Percentiles rank a stretch among this genome's conserved stretches.
These are phyloP conservation scores for Synergus japonicus DNA, from an alignment of 2,888 invertebrate species.

Conservation along the genomic window DNA sequence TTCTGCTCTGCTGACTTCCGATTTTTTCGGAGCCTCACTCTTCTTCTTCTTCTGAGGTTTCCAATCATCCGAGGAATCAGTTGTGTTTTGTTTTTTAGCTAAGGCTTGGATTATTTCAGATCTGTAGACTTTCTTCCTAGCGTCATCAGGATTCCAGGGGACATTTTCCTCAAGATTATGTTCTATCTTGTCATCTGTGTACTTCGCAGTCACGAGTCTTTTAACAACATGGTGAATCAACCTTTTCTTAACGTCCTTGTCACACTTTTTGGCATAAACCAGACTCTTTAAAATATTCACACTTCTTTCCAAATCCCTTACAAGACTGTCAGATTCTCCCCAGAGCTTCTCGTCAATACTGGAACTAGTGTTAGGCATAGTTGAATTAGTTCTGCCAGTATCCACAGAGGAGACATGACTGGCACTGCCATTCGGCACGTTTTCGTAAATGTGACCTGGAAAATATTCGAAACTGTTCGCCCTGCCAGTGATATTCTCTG, in stretches of 20 bases:
- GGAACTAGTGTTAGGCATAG: conserved; percentile 74
- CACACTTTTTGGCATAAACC: conserved; percentile 81
- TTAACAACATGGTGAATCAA: conserved; percentile 83
- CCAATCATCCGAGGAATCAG: conserved; percentile 73
- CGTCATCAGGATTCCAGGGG: conserved; percentile 76
- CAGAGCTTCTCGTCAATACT: conserved; percentile 74
- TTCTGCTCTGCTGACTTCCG: conserved; percentile 41
- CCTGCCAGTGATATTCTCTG: conserved; percentile 78
- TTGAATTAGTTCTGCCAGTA: conserved; percentile 72
- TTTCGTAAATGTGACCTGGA: conserved; percentile 80
- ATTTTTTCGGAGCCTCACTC: conserved; percentile 53
- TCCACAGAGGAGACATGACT: conserved; percentile 70
- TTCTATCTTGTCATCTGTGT: conserved; percentile 79
- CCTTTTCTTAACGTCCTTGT: conserved; percentile 81
- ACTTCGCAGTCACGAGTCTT: conserved; percentile 81
- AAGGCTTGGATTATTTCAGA: conserved; percentile 71
- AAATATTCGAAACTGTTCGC: conserved; percentile 85
- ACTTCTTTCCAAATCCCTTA: conserved; percentile 82
- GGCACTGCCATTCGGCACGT: conserved; percentile 72
- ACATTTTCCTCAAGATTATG: conserved; percentile 74
- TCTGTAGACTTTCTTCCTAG: conserved; percentile 72
- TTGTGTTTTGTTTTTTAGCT: conserved; percentile 69
- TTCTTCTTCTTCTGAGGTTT: conserved; percentile 63
- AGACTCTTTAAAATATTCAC: conserved; percentile 81
- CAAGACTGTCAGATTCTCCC: conserved; percentile 77